phyloP scores from a whole-genome alignment of 1,140 invertebrate genomes.

The Drosophila triauraria region DNA sequence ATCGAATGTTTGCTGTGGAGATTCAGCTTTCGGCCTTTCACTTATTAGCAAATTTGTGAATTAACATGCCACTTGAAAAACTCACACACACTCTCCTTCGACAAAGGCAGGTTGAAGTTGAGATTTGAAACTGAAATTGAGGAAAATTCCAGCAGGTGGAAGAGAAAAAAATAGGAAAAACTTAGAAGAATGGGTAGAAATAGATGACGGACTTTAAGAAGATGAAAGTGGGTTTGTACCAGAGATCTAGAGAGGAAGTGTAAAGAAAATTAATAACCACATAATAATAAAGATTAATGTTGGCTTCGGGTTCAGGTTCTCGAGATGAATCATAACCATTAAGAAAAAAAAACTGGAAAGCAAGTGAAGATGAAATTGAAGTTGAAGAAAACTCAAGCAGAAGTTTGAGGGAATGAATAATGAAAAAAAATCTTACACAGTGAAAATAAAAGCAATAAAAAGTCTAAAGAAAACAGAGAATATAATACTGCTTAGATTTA shows the following conservation, averaged over 20 bases:
- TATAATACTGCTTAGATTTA: too few relatives aligned
- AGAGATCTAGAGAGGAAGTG: slow-evolving; percentile 33
- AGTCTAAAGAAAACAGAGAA: background rate
- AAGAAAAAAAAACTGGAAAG: slow-evolving; percentile 32
- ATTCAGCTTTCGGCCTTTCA: slow-evolving; percentile 61
- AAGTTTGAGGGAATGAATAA: background rate
- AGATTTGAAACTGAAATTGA: slow-evolving; percentile 46
- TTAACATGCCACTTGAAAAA: slow-evolving; percentile 66
- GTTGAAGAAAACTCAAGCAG: slow-evolving; percentile 13
- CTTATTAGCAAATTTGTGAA: slow-evolving; percentile 77
- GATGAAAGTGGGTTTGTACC: slow-evolving; percentile 3
- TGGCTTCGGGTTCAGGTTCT: slow-evolving; percentile 19
- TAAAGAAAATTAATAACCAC: slow-evolving; percentile 43
- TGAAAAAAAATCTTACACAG: background rate
- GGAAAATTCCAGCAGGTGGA: slow-evolving; percentile 36
- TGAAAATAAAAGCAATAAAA: too few relatives aligned
- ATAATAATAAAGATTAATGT: slow-evolving; percentile 44
- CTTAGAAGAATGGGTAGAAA: background rate
- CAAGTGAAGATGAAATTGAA: slow-evolving; percentile 21
- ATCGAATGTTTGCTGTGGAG: slow-evolving; percentile 22
- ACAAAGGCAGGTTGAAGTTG: slow-evolving; percentile 34
- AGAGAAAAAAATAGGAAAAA: slow-evolving; percentile 10
- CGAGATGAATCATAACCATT: slow-evolving; percentile 23
- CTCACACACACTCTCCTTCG: slow-evolving; percentile 1
- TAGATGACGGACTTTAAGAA: slow-evolving; percentile 4